Base-by-base conservation (phyloP, 2,797 vertebrate species). In the Enteromius argenteus region DNA sequence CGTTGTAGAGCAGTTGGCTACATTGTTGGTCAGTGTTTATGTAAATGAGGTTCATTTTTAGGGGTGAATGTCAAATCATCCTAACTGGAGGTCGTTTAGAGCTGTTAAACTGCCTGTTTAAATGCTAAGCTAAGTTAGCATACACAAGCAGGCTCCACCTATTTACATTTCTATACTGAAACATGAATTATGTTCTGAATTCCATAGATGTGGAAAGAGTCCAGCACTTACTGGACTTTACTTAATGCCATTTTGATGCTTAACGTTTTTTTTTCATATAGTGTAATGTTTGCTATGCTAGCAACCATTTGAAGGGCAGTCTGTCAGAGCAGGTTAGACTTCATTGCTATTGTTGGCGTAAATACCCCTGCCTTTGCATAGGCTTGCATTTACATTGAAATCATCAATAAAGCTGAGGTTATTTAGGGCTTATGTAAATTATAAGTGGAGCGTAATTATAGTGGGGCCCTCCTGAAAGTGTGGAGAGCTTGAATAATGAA, bases 401-500 rank as follows among this genome's bases (percentile, higher is more conserved):
- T 78, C 39, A 84, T 78, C 66, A 78, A 78, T 84, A 78, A 78
- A 84, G 64, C 51, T 37, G 64, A 69, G 39, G 74, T 71, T 84
- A 84, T 84, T 84, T 84, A 84, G 39, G 39, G 74, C 51, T 84
- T 78, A 23, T 78, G 27, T 71, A 78, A 69, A 78, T 78, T 78
- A 62, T 46, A 71, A 77, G 49, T 35, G 13, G 35, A 13, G 64
- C 11, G 10, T 84, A 84, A 84, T 77, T 84, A 78, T 46, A 84
- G 66, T 69, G 51, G 35, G 62, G 10, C 66, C 42, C 51, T 84
- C 17, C 74, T 71, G 74, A 71, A 44, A 46, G 62, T 81, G 82
- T 72, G 74, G 53, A 83, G 71, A 69, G 84, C 49, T 37, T 85
- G 32, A 72, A 62, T 86, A 86, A 83, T 77, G 23, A 56, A 85